A percentile compares a stretch with the other conserved stretches of the same genome.
Evolutionary conservation across 2,888 invertebrate genomes (phyloP).

Genomic region (Sinopyrophorus schimmeli): DNA sequence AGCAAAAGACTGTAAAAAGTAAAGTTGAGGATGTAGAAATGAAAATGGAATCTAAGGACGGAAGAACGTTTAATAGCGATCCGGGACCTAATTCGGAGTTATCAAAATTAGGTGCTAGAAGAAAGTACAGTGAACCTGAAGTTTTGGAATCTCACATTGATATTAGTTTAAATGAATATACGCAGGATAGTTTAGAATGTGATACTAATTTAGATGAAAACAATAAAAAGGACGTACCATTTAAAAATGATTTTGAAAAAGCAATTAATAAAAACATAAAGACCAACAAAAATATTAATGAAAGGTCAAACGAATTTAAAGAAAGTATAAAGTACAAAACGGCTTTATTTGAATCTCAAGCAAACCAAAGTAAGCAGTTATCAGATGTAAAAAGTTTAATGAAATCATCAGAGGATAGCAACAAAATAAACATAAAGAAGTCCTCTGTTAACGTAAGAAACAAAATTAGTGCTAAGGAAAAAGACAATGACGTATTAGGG

Average conservation of each 20-base stretch:
- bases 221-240: constrained; percentile 18
- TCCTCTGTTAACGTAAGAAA: constrained; percentile 20
- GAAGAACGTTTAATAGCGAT: constrained; percentile 11
- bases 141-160: constrained; percentile 33
- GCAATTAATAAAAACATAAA: not conserved
- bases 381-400: constrained; percentile 3
- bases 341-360: constrained; percentile 36
- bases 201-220: constrained; percentile 19
- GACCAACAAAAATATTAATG: not conserved
- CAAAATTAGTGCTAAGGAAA: constrained; percentile 17
- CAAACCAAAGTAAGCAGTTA: constrained; percentile 21
- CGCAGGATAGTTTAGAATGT: constrained; percentile 26
- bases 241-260: no score
- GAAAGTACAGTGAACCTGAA: constrained; percentile 18
- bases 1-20: constrained; percentile 50
- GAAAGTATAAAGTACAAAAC: constrained; percentile 34
- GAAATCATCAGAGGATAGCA: constrained; percentile 10
- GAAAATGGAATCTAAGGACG: constrained; percentile 42
- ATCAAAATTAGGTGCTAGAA: constrained; percentile 21
- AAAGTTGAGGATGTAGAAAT: constrained; percentile 15
- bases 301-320: constrained; percentile 10
- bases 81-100: constrained; percentile 10
- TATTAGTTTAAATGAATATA: constrained; percentile 20
- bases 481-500: constrained; percentile 17
- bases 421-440: constrained; percentile 25